Evolutionary conservation across 2,113 vertebrate genomes (phyloP), one percentile per base, ranked within the genome.

Genomic region (Apodemus sylvaticus): DNA sequence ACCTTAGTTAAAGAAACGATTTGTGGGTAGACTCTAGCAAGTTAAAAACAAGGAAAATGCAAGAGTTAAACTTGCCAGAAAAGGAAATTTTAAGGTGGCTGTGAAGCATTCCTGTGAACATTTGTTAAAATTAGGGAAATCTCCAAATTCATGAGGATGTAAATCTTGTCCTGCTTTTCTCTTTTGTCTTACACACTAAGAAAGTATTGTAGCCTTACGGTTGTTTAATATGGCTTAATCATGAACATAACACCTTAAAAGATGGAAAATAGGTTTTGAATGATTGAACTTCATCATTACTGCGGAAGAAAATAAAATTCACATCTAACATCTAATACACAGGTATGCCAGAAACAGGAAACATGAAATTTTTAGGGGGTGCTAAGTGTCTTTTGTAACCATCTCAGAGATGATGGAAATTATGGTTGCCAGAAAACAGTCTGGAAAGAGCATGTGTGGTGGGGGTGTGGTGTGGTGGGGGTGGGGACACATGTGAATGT

Each of bases 1-100:
- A 60, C 22, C 10, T 58, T 70, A 58, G 51, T 88, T 96, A 89
- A 71, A 94, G 83, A 39, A 79, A 96, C 3, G 53, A 77, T 76
- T 48, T 71, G 39, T 90, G 51, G 42, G 51, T 96, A 62, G 42
- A 20, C 12, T 45, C 45, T 31, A 81, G 36, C 34, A 83, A 92
- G 85, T 64, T 20, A n/a, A 86, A 90, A 90, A 64, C 62, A 53
- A 89, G 76, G 31, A 88, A 78, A 86, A 29, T 29, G 7, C 34
- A 22, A 55, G 16, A 77, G 19, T 58, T 34, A 45, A 90, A 94
- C n/a, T 60, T 20, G 20, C 36, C 60, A 82, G 36, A 60, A 39
- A 55, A 55, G 17, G n/a, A 60, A 39, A 8, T 19, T 42, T 86
- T 68, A 66, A 86, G 29, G 42, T 36, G 19, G 31, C 17, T 68